These are phyloP conservation scores for Eupsittula cactorum DNA, from an alignment of 2,113 vertebrate genomes.

Conservation along the genomic window DNA sequence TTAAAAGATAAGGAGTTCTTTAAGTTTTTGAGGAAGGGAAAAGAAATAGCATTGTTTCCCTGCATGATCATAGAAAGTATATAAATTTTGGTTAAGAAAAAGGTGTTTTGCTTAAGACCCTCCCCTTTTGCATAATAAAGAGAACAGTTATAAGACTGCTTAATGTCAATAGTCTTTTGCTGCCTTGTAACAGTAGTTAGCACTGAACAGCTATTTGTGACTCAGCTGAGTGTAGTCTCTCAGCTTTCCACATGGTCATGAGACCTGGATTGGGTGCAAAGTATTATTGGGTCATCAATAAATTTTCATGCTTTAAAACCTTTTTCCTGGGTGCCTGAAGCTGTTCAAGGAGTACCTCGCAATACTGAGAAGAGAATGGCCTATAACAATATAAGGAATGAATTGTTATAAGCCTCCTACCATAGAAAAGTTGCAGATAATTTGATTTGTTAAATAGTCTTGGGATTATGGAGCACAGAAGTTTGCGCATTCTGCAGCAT, in stretches of 20 bases:
- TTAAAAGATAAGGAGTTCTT: not conserved
- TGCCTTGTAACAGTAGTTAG: not conserved
- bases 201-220: not conserved
- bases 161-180: not conserved
- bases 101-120: not conserved
- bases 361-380: not conserved
- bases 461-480: not conserved
- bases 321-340: not conserved
- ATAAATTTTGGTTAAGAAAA: not conserved
- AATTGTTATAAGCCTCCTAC: not conserved
- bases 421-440: not conserved
- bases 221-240: not conserved
- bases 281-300: not conserved
- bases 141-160: not conserved
- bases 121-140: not conserved
- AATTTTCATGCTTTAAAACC: not conserved
- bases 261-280: not conserved
- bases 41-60: not conserved
- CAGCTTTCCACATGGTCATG: not conserved
- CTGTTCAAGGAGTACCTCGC: not conserved
- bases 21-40: not conserved
- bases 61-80: not conserved
- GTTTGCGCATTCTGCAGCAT: rapidly evolving
- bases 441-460: not conserved
- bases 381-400: not conserved